These are phyloP conservation scores for Pseudochaenichthys georgianus DNA, from an alignment of 2,797 vertebrate species.

Conservation along the genomic window DNA sequence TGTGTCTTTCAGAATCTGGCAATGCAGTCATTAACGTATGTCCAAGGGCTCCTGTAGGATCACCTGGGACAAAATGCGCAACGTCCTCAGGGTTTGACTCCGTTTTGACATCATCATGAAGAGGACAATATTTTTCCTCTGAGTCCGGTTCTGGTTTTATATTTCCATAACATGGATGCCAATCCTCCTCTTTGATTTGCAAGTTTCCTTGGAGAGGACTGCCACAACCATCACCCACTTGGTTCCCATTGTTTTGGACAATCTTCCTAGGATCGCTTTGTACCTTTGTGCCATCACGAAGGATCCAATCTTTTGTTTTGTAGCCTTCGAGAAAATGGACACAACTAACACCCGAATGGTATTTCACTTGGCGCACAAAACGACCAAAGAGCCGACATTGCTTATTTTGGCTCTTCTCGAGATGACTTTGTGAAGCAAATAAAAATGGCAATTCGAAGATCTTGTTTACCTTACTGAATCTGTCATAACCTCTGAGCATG, in stretches of 20 bases:
- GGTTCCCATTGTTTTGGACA: not conserved
- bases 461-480: too few species aligned
- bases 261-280: not conserved
- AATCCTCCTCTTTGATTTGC: conserved; percentile 6
- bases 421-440: too few species aligned
- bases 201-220: not conserved
- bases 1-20: not conserved
- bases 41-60: not conserved
- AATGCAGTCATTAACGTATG: not conserved
- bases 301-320: not conserved
- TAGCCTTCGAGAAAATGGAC: not conserved
- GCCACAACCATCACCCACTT: not conserved
- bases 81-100: not conserved
- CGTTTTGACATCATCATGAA: not conserved
- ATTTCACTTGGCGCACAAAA: not conserved
- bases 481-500: too few species aligned
- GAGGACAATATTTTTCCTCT: not conserved
- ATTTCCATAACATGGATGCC: not conserved
- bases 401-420: too few species aligned
- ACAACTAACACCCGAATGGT: not conserved
- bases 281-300: not conserved
- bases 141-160: not conserved
- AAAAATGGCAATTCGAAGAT: too few species aligned
- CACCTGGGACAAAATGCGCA: not conserved
- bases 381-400: too few species aligned